Conservation (phyloP, 2,888 invertebrate species). For the Agrotis ipsilon region DNA sequence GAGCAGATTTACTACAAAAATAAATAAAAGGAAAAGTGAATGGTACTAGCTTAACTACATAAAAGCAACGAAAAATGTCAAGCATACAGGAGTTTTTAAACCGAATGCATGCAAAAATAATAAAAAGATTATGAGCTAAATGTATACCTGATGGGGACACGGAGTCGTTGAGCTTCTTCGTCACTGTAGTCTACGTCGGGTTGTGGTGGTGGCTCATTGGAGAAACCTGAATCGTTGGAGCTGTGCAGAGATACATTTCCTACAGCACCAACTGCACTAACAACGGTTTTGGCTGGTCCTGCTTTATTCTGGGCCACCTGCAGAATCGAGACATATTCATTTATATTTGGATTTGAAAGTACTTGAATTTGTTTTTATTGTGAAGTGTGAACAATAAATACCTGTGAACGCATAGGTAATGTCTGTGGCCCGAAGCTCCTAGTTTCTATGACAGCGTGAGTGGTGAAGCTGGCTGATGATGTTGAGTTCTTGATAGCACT, state of each 20-base stretch:
- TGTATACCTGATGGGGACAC: slow-evolving; percentile 92
- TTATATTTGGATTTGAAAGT: not conserved
- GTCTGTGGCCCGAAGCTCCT: slow-evolving; percentile 89
- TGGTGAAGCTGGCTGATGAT: slow-evolving; percentile 91
- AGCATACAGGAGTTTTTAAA: slow-evolving; percentile 55
- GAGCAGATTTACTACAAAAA: slow-evolving; percentile 86
- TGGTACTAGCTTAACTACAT: slow-evolving; percentile 73
- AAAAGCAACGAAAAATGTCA: slow-evolving; percentile 75
- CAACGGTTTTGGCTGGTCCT: slow-evolving; percentile 87
- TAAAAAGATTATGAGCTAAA: slow-evolving; percentile 35
- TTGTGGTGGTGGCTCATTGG: slow-evolving; percentile 96
- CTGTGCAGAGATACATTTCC: slow-evolving; percentile 96
- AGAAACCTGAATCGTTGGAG: slow-evolving; percentile 98
- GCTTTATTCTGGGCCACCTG: slow-evolving; percentile 87
- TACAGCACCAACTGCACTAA: slow-evolving; percentile 89
- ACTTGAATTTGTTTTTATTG: not conserved
- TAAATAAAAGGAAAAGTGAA: slow-evolving; percentile 75
- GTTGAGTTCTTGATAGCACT: slow-evolving; percentile 91
- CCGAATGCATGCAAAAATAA: slow-evolving; percentile 12
- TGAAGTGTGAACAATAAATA: slow-evolving; percentile 55
- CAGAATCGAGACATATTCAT: slow-evolving; percentile 22
- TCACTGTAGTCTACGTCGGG: slow-evolving; percentile 98
- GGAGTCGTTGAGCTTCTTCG: slow-evolving; percentile 94
- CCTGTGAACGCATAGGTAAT: slow-evolving; percentile 88
- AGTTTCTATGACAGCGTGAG: slow-evolving; percentile 87